Evolutionary conservation across 2,888 invertebrate genomes (phyloP).

Genomic region (Acrocyrtus sp.): DNA sequence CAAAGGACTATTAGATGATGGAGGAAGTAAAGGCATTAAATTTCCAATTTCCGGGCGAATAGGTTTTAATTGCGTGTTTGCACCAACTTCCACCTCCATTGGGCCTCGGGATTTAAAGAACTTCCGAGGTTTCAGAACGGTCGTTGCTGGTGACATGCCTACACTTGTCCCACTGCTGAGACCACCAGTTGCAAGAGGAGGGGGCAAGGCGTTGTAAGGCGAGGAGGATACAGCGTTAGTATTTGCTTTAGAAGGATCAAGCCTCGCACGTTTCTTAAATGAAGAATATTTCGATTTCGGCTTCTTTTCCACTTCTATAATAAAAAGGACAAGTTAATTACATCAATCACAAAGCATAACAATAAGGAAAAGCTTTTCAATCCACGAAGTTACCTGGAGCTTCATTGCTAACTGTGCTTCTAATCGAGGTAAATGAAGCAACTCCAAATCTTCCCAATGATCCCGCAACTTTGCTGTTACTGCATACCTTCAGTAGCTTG

Average conservation of each 20-base stretch:
- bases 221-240: conserved; percentile 61
- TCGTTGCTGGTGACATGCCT: conserved; percentile 65
- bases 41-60: conserved; percentile 26
- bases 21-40: conserved; percentile 32
- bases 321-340: background rate
- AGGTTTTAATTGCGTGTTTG: conserved; percentile 23
- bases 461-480: conserved; percentile 86
- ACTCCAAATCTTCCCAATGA: conserved; percentile 95
- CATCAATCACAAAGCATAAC: background rate
- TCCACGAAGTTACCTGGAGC: conserved; percentile 66
- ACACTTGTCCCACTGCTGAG: background rate
- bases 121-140: conserved; percentile 76
- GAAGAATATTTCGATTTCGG: conserved; percentile 53
- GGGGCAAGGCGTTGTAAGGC: conserved; percentile 64
- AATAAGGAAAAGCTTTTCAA: background rate
- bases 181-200: background rate
- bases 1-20: conserved; percentile 24
- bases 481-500: conserved; percentile 77
- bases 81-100: conserved; percentile 52
- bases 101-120: conserved; percentile 79
- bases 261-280: conserved; percentile 54
- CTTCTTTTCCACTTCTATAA: conserved; percentile 43
- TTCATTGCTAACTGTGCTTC: conserved; percentile 76
- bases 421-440: conserved; percentile 90
- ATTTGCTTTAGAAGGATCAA: conserved; percentile 32